A percentile compares a stretch with the other conserved stretches of the same genome.
Evolutionary conservation across 1,140 invertebrate genomes (phyloP).

Genomic region (Asobara japonica): DNA sequence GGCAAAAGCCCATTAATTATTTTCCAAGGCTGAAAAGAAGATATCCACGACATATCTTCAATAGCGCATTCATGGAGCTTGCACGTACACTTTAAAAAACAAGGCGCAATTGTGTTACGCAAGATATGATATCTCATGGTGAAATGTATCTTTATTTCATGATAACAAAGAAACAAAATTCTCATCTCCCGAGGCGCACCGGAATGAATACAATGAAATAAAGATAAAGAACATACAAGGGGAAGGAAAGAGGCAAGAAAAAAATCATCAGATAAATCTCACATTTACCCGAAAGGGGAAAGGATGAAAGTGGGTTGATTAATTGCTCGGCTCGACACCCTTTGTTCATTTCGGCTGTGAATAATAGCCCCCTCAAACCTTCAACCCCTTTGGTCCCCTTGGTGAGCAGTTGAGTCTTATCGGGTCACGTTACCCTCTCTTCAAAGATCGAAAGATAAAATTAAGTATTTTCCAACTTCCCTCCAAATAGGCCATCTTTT

Average conservation of each 20-base stretch:
- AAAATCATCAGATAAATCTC: conserved; percentile 1
- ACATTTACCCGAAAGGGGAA: conserved; percentile 14
- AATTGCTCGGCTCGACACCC: conserved; percentile 23
- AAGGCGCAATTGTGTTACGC: too few relatives aligned
- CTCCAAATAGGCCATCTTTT: too few relatives aligned
- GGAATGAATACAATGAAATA: not conserved
- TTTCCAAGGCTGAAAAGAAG: too few relatives aligned
- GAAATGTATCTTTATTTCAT: not conserved
- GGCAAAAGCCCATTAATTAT: not conserved
- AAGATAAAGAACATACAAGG: not conserved
- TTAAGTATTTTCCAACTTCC: too few relatives aligned
- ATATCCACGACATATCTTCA: too few relatives aligned
- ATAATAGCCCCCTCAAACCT: conserved; percentile 16
- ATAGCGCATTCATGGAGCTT: too few relatives aligned
- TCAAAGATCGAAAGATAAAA: conserved; percentile 23
- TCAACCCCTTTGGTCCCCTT: not conserved
- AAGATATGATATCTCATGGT: too few relatives aligned
- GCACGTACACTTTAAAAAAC: too few relatives aligned
- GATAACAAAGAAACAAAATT: not conserved
- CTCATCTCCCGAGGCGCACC: not conserved
- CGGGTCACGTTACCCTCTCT: conserved; percentile 19
- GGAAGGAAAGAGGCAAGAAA: not conserved
- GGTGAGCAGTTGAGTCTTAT: conserved; percentile 9
- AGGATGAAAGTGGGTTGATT: conserved; percentile 13
- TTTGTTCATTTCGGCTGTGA: conserved; percentile 28